Conservation (phyloP, 1,140 invertebrate genomes). For the Xylocopa sonorina region DNA sequence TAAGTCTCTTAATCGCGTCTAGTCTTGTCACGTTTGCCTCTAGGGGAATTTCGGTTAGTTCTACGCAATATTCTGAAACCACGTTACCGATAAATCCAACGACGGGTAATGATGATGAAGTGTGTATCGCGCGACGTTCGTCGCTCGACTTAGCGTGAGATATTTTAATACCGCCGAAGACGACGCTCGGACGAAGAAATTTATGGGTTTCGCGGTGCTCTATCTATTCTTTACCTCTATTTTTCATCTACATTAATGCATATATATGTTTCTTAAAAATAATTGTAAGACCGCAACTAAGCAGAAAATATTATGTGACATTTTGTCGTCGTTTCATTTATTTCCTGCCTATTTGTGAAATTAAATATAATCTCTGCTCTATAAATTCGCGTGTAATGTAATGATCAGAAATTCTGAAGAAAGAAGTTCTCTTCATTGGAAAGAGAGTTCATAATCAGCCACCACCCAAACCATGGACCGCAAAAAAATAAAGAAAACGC, state of each 20-base stretch:
- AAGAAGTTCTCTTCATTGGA: too few relatives aligned
- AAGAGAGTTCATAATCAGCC: too few relatives aligned
- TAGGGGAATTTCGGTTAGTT: background rate
- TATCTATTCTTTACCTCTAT: background rate
- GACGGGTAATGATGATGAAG: constrained; percentile 26
- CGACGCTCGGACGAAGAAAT: background rate
- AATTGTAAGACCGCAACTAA: background rate
- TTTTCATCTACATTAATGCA: too few relatives aligned
- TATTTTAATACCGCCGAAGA: background rate
- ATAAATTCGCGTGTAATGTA: too few relatives aligned
- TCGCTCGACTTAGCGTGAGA: background rate
- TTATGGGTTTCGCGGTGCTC: background rate
- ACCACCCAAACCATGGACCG: too few relatives aligned
- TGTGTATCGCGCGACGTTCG: background rate
- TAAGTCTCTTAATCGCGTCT: background rate
- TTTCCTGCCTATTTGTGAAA: too few relatives aligned
- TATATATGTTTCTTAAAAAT: too few relatives aligned
- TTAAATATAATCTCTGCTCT: too few relatives aligned
- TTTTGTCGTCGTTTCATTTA: background rate
- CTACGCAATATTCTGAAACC: constrained; percentile 4
- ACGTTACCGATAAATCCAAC: constrained; percentile 11
- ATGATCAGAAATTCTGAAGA: too few relatives aligned
- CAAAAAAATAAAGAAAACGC: too few relatives aligned
- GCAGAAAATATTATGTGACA: background rate
- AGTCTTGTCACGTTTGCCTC: constrained; percentile 15